Percentiles rank a stretch among this genome's conserved stretches.
phyloP scores from a whole-genome alignment of 2,797 vertebrate species.

The Aphelocoma californica region DNA sequence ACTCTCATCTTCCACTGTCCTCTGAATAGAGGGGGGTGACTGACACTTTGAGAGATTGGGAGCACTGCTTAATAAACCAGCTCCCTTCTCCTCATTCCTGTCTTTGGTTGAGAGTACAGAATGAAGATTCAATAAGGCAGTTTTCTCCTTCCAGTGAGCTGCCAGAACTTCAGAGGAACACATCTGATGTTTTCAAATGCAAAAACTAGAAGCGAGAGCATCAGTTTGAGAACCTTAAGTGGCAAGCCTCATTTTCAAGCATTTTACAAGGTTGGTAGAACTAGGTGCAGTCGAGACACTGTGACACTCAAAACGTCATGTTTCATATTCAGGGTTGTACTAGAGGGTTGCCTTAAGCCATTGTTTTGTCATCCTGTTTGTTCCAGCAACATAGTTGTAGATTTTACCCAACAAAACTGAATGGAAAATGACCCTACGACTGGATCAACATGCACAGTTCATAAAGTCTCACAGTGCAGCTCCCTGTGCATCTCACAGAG shows the following conservation, averaged over 20 bases:
- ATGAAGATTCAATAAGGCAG: not conserved
- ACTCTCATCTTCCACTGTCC: not conserved
- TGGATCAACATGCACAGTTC: not conserved
- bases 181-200: not conserved
- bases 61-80: not conserved
- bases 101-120: not conserved
- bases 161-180: not conserved
- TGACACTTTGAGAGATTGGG: not conserved
- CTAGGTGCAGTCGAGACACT: not conserved
- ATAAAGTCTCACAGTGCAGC: not conserved
- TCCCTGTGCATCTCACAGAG: not conserved
- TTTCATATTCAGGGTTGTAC: not conserved
- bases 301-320: not conserved
- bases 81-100: not conserved
- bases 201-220: not conserved
- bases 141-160: not conserved
- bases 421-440: not conserved
- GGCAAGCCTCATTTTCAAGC: not conserved
- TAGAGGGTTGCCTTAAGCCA: not conserved
- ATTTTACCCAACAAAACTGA: not conserved
- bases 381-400: not conserved
- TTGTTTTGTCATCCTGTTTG: not conserved
- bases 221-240: not conserved
- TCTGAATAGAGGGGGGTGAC: constrained; percentile 24
- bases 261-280: not conserved